A percentile compares a stretch with the other conserved stretches of the same genome.
Conservation (phyloP, 2,797 vertebrate species). For the Eurystomus glaucurus region DNA sequence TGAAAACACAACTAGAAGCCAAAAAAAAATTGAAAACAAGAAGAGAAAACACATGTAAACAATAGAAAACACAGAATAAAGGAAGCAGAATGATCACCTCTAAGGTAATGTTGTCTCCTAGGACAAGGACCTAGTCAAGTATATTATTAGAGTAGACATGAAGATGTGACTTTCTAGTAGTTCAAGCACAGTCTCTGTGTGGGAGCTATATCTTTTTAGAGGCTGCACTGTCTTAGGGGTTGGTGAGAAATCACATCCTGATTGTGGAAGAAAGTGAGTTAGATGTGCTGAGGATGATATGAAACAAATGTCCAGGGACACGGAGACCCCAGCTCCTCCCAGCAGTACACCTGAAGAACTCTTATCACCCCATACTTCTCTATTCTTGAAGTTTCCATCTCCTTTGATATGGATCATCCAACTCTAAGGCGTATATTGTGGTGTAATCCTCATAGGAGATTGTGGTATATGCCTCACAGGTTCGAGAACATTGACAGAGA, state of each 20-base stretch:
- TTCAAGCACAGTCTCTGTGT: neutral
- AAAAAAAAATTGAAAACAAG: too few species aligned
- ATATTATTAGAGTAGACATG: neutral
- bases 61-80: neutral
- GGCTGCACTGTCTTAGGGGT: neutral
- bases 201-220: neutral
- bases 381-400: neutral
- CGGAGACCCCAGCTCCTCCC: neutral
- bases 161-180: neutral
- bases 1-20: neutral
- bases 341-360: neutral
- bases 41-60: neutral
- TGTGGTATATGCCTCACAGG: neutral
- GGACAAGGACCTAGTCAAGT: neutral
- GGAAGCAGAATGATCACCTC: accelerated
- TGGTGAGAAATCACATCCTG: neutral
- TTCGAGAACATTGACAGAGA: neutral
- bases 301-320: neutral
- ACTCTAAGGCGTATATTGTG: neutral
- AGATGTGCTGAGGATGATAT: neutral
- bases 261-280: neutral
- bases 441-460: neutral
- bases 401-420: neutral
- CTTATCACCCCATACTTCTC: neutral
- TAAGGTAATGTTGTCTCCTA: neutral